Evolutionary conservation across 2,797 vertebrate genomes (phyloP), one percentile per base, ranked within the genome.

Genomic region (Esox lucius): DNA sequence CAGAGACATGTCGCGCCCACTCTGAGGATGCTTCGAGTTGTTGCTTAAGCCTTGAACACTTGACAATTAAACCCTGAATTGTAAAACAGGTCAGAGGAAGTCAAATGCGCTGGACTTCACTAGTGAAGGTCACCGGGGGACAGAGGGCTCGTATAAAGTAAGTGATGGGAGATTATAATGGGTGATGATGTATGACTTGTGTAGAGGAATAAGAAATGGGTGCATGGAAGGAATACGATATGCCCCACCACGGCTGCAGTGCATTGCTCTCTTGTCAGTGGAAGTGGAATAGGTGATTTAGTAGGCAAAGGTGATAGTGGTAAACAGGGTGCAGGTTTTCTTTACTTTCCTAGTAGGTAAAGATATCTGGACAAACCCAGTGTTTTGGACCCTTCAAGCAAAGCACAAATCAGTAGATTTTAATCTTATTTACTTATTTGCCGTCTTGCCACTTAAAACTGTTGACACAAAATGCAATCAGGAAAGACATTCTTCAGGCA

Each of bases 41-140:
- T 78, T 88, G 87, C 84, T 87, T 90, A 88, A 91, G 88, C 87
- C 90, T 86, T 87, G 84, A 88, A 87, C 86, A 48, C 84, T 85
- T 81, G 82, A 91, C 87, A 88, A 91, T 91, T 91, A 89, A 83
- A 62, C 87, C 75, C 83, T 85, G 87, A 83, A 88, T 89, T 85
- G 87, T 84, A 89, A 91, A 87, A 79, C 81, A 85, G 89, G 89
- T 89, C 84, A 88, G 77, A 87, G 85, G 81, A 83, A 86, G 86
- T 77, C 81, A 82, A 85, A 82, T 71, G 83, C 77, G 74, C 64
- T 39, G 81, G 89, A 88, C 77, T 75, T 79, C 76, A 15, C 33
- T 4, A 78, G 79, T 80, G 85, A 87, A 90, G 85, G 87, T 91
- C 86, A 75, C 76, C 15, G 82, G 84, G 89, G 78, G 76, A 48